Evolutionary conservation across 2,888 invertebrate genomes (phyloP).

Genomic region (Keiferia lycopersicella): DNA sequence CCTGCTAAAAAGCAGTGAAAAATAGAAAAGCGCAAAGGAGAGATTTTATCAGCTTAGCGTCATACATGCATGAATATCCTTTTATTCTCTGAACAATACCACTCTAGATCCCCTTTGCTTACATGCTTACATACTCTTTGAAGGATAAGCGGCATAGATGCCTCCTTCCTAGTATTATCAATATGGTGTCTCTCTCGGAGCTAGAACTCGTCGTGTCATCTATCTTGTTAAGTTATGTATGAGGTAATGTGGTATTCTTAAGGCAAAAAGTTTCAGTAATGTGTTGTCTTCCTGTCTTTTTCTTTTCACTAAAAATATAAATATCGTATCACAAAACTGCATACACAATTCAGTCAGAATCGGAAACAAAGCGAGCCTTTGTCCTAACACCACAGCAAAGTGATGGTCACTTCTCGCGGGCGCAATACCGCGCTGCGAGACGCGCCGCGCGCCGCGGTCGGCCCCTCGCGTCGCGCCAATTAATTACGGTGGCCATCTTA

Average conservation of each 20-base stretch:
- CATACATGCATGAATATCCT: background rate
- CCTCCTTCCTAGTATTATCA: background rate
- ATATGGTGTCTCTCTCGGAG: background rate
- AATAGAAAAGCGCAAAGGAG: background rate
- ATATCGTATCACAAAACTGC: background rate
- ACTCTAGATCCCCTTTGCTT: background rate
- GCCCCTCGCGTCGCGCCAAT: constrained; percentile 80
- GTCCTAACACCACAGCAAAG: background rate
- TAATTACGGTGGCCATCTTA: constrained; percentile 81
- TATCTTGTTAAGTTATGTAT: no score
- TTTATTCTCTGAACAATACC: background rate
- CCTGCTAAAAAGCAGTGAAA: background rate
- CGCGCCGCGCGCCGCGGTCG: constrained; percentile 78
- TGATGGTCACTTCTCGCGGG: constrained; percentile 52
- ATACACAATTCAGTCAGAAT: background rate
- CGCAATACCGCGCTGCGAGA: constrained; percentile 75
- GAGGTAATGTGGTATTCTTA: background rate
- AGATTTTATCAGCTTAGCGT: background rate
- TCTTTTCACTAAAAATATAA: no score
- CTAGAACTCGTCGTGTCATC: background rate
- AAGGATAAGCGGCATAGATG: background rate
- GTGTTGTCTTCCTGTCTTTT: background rate
- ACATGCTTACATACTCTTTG: background rate
- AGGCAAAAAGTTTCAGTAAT: background rate
- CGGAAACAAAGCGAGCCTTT: background rate